These are phyloP conservation scores for Epizoanthus stellaris DNA, from an alignment of 92 coral and sea anemone species.

Conservation along the genomic window DNA sequence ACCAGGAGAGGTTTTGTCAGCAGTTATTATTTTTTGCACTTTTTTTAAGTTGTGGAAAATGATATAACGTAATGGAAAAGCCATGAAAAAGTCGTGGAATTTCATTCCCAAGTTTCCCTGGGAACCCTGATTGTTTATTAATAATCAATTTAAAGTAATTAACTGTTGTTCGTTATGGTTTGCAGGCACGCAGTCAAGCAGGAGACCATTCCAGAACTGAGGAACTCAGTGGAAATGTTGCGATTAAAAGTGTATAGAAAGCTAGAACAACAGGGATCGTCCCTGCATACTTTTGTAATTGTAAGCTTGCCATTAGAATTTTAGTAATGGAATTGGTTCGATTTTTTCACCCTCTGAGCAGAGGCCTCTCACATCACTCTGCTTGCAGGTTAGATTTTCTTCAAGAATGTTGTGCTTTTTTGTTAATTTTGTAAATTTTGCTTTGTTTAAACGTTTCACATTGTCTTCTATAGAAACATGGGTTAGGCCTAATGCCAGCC, in stretches of 20 bases:
- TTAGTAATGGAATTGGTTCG: not conserved
- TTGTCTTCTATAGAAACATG: slow-evolving; percentile 59
- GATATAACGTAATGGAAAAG: too few relatives aligned
- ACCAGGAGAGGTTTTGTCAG: too few relatives aligned
- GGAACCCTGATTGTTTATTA: too few relatives aligned
- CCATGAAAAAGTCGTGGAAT: too few relatives aligned
- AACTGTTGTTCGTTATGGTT: not conserved
- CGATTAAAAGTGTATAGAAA: slow-evolving; percentile 60
- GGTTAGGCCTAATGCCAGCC: slow-evolving; percentile 87
- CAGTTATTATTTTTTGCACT: too few relatives aligned
- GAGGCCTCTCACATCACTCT: not conserved
- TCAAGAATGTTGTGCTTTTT: not conserved
- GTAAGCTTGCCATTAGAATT: slow-evolving; percentile 34
- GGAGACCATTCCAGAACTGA: slow-evolving; percentile 77
- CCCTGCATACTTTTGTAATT: slow-evolving; percentile 9
- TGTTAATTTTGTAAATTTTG: not conserved
- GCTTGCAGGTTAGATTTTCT: not conserved
- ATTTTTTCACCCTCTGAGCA: too few relatives aligned
- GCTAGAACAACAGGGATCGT: slow-evolving; percentile 30
- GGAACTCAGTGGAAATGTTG: slow-evolving; percentile 75
- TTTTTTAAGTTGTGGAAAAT: too few relatives aligned
- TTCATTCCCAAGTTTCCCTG: too few relatives aligned
- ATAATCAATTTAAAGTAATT: too few relatives aligned
- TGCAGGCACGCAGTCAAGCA: slow-evolving; percentile 60
- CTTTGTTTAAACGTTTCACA: not conserved